phyloP scores from a whole-genome alignment of 2,888 invertebrate genomes.

The Tetramorium bicarinatum region DNA sequence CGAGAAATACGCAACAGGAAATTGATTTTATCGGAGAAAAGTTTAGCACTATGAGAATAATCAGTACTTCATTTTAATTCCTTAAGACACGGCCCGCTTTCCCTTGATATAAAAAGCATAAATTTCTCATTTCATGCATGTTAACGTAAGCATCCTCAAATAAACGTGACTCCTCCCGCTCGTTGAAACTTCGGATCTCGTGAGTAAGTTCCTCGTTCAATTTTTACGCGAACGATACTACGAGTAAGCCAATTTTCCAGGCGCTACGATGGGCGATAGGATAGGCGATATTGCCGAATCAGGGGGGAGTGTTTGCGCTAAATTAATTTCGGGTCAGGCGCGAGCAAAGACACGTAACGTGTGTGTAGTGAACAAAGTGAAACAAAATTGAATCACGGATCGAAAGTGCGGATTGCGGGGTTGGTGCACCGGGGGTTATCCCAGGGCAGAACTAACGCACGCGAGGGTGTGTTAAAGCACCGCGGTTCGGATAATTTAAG shows the following conservation, averaged over 20 bases:
- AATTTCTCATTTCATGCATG: neutral
- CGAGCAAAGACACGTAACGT: slow-evolving; percentile 55
- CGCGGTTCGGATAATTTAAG: slow-evolving; percentile 68
- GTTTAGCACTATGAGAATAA: slow-evolving; percentile 13
- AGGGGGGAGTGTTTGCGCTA: slow-evolving; percentile 51
- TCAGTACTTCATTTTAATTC: neutral
- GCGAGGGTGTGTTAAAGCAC: slow-evolving; percentile 63
- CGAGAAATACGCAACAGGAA: slow-evolving; percentile 39
- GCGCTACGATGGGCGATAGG: slow-evolving; percentile 10
- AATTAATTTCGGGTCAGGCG: slow-evolving; percentile 67
- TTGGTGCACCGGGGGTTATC: slow-evolving; percentile 28
- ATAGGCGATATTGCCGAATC: slow-evolving; percentile 48
- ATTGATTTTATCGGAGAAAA: slow-evolving; percentile 30
- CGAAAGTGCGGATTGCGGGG: slow-evolving; percentile 50
- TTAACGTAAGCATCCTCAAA: neutral
- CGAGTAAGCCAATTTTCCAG: slow-evolving; percentile 42
- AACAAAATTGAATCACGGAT: slow-evolving; percentile 66
- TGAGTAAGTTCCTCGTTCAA: slow-evolving; percentile 12
- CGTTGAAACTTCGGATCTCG: slow-evolving; percentile 1
- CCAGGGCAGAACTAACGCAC: slow-evolving; percentile 34
- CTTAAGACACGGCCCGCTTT: neutral
- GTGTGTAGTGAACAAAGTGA: slow-evolving; percentile 53
- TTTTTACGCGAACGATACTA: slow-evolving; percentile 23
- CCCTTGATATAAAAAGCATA: neutral
- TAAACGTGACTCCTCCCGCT: neutral